A percentile compares a stretch with the other conserved stretches of the same genome.
These are phyloP conservation scores for Ceraclea dissimilis DNA, from an alignment of 2,888 invertebrate species.

Conservation along the genomic window DNA sequence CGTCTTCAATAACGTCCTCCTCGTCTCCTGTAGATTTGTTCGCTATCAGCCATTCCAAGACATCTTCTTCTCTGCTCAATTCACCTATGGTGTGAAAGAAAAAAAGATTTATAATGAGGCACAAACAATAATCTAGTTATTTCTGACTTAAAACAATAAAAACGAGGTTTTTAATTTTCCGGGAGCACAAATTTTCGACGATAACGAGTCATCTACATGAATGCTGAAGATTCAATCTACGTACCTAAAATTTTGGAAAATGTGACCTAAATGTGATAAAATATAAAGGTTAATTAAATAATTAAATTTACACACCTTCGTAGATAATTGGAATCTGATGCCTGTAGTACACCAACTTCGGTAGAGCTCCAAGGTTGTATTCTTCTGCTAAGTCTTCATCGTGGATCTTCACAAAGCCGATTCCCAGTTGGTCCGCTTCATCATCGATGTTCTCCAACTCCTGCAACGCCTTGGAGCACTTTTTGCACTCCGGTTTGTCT, in stretches of 20 bases:
- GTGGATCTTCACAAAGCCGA: constrained; percentile 91
- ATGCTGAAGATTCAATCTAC: too few species aligned
- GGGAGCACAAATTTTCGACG: neutral
- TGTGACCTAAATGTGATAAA: too few species aligned
- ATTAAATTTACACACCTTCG: constrained; percentile 62
- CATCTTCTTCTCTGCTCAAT: constrained; percentile 83
- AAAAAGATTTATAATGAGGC: too few species aligned
- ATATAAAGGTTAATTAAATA: too few species aligned
- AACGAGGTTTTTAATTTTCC: neutral
- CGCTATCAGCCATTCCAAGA: constrained; percentile 86
- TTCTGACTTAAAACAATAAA: neutral
- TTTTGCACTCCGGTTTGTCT: constrained; percentile 91
- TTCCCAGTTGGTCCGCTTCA: constrained; percentile 88
- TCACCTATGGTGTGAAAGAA: constrained; percentile 54
- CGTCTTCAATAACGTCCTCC: constrained; percentile 90
- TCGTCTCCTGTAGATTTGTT: constrained; percentile 92
- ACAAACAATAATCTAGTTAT: too few species aligned
- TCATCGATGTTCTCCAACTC: constrained; percentile 92
- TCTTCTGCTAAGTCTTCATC: constrained; percentile 87
- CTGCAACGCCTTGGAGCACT: constrained; percentile 82
- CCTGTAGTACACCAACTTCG: constrained; percentile 86
- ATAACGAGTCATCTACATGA: too few species aligned
- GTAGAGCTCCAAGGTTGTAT: constrained; percentile 82
- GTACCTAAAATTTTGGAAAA: too few species aligned
- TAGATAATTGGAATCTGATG: constrained; percentile 92